Evolutionary conservation across 2,797 vertebrate genomes (phyloP).

Genomic region (Anomalospiza imberbis): DNA sequence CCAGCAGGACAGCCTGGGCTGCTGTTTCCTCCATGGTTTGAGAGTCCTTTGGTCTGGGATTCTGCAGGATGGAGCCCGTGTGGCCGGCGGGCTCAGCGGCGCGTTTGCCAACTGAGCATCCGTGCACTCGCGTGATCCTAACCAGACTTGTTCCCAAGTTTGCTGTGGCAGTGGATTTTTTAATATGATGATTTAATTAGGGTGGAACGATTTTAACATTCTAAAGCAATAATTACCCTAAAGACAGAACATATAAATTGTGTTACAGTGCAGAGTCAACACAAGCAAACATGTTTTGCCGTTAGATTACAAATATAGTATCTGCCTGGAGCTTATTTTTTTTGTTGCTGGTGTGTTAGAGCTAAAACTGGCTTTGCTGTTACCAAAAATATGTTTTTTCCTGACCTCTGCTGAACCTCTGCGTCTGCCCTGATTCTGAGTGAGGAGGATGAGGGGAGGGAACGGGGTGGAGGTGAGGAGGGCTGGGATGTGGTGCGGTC

Average conservation of each 20-base stretch:
- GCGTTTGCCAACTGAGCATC: not conserved
- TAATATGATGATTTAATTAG: slow-evolving; percentile 65
- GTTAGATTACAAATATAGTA: slow-evolving; percentile 57
- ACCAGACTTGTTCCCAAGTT: not conserved
- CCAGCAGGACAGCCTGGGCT: rapidly evolving
- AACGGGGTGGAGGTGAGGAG: rapidly evolving
- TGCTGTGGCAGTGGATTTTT: slow-evolving; percentile 46
- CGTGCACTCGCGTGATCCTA: not conserved
- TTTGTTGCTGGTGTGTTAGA: slow-evolving; percentile 5
- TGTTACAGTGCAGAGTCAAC: slow-evolving; percentile 62
- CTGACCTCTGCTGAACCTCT: not conserved
- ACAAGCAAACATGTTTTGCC: slow-evolving; percentile 65
- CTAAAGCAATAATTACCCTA: slow-evolving; percentile 69
- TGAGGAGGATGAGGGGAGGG: not conserved
- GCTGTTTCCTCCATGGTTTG: rapidly evolving
- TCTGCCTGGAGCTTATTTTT: slow-evolving; percentile 42
- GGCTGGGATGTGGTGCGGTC: not conserved
- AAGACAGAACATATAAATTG: slow-evolving; percentile 68
- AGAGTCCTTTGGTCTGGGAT: not conserved
- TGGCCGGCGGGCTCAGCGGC: rapidly evolving
- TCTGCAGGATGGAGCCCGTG: not conserved
- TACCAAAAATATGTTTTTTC: not conserved
- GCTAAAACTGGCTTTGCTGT: slow-evolving; percentile 4
- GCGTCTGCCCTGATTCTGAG: not conserved
- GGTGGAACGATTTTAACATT: slow-evolving; percentile 63